These are phyloP conservation scores for Cheilosia scutellata DNA, from an alignment of 2,888 invertebrate species.

Conservation along the genomic window DNA sequence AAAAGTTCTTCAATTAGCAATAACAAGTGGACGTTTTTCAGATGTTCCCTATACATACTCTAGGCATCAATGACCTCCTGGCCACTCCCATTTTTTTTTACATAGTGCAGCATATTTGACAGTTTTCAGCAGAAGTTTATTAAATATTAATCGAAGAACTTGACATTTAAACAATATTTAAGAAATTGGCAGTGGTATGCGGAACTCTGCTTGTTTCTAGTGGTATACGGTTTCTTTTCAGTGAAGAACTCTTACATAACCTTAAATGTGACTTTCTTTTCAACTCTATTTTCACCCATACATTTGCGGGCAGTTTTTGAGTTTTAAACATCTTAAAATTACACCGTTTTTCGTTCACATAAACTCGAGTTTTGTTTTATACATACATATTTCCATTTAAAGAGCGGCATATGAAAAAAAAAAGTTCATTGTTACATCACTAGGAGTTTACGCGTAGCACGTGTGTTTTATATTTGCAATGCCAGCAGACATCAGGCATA, in stretches of 20 bases:
- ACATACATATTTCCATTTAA: not conserved
- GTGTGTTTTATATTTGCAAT: not conserved
- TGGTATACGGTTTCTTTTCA: too few species aligned
- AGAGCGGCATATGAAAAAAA: not conserved
- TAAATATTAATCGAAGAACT: not conserved
- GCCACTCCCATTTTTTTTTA: constrained; percentile 34
- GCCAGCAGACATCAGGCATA: not conserved
- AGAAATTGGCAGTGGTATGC: not conserved
- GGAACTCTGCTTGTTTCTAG: not conserved
- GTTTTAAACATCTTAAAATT: not conserved
- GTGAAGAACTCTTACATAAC: not conserved
- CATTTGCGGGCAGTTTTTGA: not conserved
- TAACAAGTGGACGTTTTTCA: not conserved
- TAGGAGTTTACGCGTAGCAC: not conserved
- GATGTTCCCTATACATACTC: not conserved
- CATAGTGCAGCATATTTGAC: not conserved
- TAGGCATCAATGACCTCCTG: not conserved
- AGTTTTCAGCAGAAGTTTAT: not conserved
- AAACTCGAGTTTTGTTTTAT: not conserved
- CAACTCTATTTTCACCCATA: not conserved
- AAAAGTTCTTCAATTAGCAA: not conserved
- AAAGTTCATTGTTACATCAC: constrained; percentile 16
- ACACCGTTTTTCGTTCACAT: not conserved
- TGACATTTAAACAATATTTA: not conserved
- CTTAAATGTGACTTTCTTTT: not conserved